Conservation (phyloP, 2,797 vertebrate species). For the Trachops cirrhosus region DNA sequence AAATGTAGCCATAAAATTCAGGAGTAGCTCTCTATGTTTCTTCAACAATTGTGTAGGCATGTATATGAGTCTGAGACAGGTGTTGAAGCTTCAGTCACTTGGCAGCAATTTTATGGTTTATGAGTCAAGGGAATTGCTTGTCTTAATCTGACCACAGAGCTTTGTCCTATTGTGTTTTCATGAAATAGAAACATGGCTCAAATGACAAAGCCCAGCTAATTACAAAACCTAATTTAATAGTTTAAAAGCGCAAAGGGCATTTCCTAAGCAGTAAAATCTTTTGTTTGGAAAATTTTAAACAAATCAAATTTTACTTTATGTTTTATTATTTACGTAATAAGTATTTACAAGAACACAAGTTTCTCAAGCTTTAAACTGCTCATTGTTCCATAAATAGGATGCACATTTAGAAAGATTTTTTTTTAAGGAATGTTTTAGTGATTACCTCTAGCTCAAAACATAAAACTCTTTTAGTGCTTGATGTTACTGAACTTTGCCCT, state of each 20-base stretch:
- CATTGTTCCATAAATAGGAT: constrained; percentile 77
- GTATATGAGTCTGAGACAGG: constrained; percentile 3
- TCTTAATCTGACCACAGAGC: constrained; percentile 31
- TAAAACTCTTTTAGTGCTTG: constrained; percentile 26
- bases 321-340: constrained; percentile 72
- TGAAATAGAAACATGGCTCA: constrained; percentile 58
- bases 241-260: constrained; percentile 56
- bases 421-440: constrained; percentile 52
- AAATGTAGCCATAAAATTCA: background rate
- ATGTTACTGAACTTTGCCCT: constrained; percentile 16
- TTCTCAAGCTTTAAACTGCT: constrained; percentile 66
- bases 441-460: constrained; percentile 52
- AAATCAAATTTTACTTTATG: constrained; percentile 74
- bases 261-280: constrained; percentile 72
- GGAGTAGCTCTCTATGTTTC: background rate
- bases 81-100: background rate
- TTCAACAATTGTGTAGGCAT: background rate
- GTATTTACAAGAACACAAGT: constrained; percentile 68
- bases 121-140: constrained; percentile 42
- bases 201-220: constrained; percentile 67
- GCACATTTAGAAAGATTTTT: constrained; percentile 64
- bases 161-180: constrained; percentile 64
- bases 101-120: constrained; percentile 16
- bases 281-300: constrained; percentile 73
- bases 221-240: constrained; percentile 70